These are phyloP conservation scores for Metopia argyrocephala DNA, from an alignment of 2,888 invertebrate species.

Conservation along the genomic window DNA sequence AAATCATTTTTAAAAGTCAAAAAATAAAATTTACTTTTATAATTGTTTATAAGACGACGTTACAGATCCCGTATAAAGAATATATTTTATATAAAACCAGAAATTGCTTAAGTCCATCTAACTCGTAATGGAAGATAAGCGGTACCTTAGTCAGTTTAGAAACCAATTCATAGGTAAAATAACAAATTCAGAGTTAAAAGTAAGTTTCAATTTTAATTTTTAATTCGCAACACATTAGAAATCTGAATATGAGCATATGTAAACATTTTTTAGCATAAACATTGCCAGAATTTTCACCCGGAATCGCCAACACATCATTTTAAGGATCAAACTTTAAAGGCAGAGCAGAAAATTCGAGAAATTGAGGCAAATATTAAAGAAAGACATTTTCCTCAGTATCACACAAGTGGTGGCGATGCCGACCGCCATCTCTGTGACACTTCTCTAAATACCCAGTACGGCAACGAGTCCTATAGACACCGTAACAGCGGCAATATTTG, in stretches of 20 bases:
- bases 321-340: slow-evolving; percentile 40
- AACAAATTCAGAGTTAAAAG: slow-evolving; percentile 12
- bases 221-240: background rate
- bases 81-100: slow-evolving; percentile 1
- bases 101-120: slow-evolving; percentile 33
- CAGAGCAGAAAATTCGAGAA: slow-evolving; percentile 23
- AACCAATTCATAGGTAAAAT: slow-evolving; percentile 58
- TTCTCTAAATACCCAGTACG: background rate
- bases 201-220: background rate
- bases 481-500: slow-evolving; percentile 6
- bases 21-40: slow-evolving; percentile 26
- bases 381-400: background rate
- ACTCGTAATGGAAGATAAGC: slow-evolving; percentile 27
- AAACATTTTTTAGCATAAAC: slow-evolving; percentile 4
- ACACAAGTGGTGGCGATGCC: slow-evolving; percentile 64
- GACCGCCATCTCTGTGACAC: slow-evolving; percentile 57
- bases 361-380: background rate
- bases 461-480: slow-evolving; percentile 39
- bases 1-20: slow-evolving; percentile 35
- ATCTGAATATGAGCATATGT: background rate
- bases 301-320: slow-evolving; percentile 15
- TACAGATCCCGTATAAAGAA: background rate
- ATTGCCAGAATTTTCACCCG: background rate
- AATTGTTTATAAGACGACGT: slow-evolving; percentile 26
- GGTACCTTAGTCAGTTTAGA: slow-evolving; percentile 54